Evolutionary conservation across 1,140 invertebrate genomes (phyloP), one percentile per base, ranked within the genome.

Genomic region (Chironomus tepperi): DNA sequence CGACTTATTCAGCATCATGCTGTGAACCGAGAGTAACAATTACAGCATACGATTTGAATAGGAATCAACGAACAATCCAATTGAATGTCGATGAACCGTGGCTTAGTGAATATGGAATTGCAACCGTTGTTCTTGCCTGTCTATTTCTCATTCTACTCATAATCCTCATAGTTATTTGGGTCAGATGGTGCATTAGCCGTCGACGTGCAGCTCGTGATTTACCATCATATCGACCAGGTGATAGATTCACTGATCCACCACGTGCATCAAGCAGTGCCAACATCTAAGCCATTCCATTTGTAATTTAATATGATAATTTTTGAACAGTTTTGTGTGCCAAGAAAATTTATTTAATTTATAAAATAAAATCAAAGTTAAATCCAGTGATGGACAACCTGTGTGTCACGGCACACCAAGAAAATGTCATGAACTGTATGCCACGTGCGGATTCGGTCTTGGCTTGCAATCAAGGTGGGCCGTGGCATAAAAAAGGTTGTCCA

Each of bases 1-100:
- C 88, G 16, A 84, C 84, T 8, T 90, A 89, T 77, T 83, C 85
- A 42, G 84, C 87, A 1, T 87, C 84, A 0, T 90, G 88, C 76
- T 90, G 89, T 77, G 81, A 85, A 5, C 85, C 87, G 0, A 80
- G 84, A 24, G 84, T 89, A 1, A 80, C 86, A 34, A 78, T 90
- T 2, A 86, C 84, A 15, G 88, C 86, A 0, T 83, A 83, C 10
- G 88, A 90, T 78, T 78, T 87, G 0, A 79, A 84, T 12, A 87
- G 88, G 0, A 89, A 89, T 78, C 80, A 83, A 3, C 83, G 85
- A 64, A 84, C 83, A 72, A 82, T 84, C 64, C 84, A 82, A 7
- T 83, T 89, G 16, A 87, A 90, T 78, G 88, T 89, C 1, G 73
- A 80, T 10, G 81, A 82, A 74, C 74, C 81, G 0, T 77, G 79